Evolutionary conservation across 2,797 vertebrate genomes (phyloP).

Genomic region (Pangasius larnaudii): DNA sequence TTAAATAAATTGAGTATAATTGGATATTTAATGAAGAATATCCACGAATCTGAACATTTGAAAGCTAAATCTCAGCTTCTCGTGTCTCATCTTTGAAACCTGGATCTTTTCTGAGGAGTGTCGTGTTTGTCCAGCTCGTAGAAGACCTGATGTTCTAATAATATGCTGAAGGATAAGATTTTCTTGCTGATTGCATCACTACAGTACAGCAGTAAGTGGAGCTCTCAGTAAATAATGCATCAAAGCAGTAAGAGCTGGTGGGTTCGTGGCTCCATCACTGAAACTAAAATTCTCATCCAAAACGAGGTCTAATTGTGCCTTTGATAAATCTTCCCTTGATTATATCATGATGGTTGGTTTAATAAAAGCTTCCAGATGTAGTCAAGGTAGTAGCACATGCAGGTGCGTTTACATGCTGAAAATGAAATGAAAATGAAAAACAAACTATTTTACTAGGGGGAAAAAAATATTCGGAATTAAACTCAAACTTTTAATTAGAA

Average conservation of each 20-base stretch:
- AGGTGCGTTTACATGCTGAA: neutral
- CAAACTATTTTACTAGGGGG: neutral
- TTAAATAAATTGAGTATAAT: neutral
- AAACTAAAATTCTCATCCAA: neutral
- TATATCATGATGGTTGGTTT: neutral
- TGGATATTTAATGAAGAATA: neutral
- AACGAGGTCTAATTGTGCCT: neutral
- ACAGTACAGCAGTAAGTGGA: conserved; percentile 27
- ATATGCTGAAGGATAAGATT: conserved; percentile 42
- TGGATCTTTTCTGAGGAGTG: neutral
- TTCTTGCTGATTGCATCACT: conserved; percentile 33
- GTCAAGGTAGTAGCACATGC: neutral
- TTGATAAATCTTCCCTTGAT: neutral
- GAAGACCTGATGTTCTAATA: conserved; percentile 9
- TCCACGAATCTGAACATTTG: neutral
- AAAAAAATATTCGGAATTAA: neutral
- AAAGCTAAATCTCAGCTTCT: neutral
- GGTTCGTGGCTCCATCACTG: neutral
- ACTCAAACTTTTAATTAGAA: neutral
- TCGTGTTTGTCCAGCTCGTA: neutral
- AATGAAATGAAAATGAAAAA: too few species aligned
- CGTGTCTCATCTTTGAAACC: neutral
- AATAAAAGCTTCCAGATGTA: neutral
- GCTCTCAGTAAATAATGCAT: conserved; percentile 24
- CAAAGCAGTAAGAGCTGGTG: neutral